Evolutionary conservation across 2,113 vertebrate species (phyloP).

Genomic region (Puma concolor): DNA sequence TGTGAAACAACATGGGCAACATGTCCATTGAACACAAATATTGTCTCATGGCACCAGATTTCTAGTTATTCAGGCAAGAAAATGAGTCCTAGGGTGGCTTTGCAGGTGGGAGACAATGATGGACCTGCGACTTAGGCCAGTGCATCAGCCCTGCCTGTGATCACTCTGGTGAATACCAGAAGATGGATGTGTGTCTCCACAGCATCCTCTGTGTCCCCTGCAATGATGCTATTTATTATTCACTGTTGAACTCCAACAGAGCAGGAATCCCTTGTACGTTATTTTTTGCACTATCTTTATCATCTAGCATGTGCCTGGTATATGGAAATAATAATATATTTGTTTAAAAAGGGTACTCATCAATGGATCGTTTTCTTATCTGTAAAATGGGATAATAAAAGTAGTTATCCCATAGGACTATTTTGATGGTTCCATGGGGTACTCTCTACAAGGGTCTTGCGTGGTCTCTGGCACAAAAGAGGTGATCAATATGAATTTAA

Average conservation of each 20-base stretch:
- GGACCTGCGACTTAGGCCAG: not conserved
- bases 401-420: not conserved
- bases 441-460: not conserved
- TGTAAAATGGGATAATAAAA: not conserved
- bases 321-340: not conserved
- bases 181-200: rapidly evolving
- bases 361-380: not conserved
- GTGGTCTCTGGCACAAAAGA: not conserved
- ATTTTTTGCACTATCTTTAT: not conserved
- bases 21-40: not conserved
- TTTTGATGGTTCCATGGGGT: not conserved
- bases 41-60: not conserved
- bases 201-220: not conserved
- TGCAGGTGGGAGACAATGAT: not conserved
- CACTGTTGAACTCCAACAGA: not conserved
- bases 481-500: not conserved
- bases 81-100: not conserved
- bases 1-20: not conserved
- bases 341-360: not conserved
- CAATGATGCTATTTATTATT: not conserved
- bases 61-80: not conserved
- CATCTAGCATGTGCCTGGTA: not conserved
- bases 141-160: no score
- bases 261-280: not conserved
- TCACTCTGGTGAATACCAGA: rapidly evolving